A percentile compares a stretch with the other conserved stretches of the same genome.
Evolutionary conservation across 1,140 invertebrate genomes (phyloP).

Genomic region (Reticulitermes speratus): DNA sequence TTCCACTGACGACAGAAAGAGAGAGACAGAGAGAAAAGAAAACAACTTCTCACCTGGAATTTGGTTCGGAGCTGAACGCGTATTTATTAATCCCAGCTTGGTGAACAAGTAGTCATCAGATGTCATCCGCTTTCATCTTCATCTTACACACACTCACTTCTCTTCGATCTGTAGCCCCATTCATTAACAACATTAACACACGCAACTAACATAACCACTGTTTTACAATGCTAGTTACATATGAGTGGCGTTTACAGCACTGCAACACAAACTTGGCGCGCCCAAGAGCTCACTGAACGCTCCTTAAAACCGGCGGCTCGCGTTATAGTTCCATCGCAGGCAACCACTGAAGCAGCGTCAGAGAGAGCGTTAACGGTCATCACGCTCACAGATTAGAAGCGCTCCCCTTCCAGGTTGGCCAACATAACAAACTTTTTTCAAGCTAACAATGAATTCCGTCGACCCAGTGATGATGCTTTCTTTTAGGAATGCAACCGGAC

Average conservation of each 20-base stretch:
- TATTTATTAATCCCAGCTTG: constrained; percentile 16
- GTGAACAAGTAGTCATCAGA: neutral
- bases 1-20: neutral
- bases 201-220: neutral
- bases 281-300: no score
- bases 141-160: neutral
- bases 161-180: neutral
- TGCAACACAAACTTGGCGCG: no score
- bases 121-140: constrained; percentile 3
- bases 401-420: no score
- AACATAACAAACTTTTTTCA: no score
- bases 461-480: no score
- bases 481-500: no score
- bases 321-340: no score
- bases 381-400: no score
- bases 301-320: no score
- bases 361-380: no score
- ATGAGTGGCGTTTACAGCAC: neutral
- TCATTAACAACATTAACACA: neutral
- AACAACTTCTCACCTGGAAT: constrained; percentile 8
- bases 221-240: neutral
- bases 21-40: neutral
- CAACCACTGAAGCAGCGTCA: no score
- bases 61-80: neutral
- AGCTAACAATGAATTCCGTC: no score